Conservation (phyloP, 1,140 invertebrate species). For the Lucilia sericata region DNA sequence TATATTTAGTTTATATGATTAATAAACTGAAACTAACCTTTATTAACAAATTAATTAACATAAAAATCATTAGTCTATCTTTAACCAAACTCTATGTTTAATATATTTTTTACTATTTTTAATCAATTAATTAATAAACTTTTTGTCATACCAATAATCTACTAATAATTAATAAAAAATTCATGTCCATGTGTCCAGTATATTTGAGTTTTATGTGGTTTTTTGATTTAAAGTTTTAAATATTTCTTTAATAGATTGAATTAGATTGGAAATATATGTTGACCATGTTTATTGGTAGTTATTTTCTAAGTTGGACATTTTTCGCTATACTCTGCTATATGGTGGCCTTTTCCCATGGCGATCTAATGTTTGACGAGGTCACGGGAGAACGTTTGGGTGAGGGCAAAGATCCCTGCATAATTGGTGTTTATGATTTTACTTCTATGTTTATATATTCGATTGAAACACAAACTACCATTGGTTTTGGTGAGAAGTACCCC, state of each 20-base stretch:
- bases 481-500: constrained; percentile 80
- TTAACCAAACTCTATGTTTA: neutral
- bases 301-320: constrained; percentile 71
- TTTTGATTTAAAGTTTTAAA: neutral
- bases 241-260: constrained; percentile 67
- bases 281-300: constrained; percentile 69
- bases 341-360: constrained; percentile 70
- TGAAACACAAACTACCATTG: constrained; percentile 77
- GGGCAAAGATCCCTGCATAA: constrained; percentile 67
- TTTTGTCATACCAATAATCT: neutral
- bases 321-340: constrained; percentile 71
- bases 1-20: constrained; percentile 16
- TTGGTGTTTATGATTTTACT: constrained; percentile 70
- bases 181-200: neutral
- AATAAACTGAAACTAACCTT: neutral
- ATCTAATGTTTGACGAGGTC: constrained; percentile 64
- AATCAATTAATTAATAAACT: neutral
- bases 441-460: constrained; percentile 74
- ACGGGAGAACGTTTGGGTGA: constrained; percentile 59
- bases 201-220: neutral
- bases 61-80: neutral
- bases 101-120: neutral
- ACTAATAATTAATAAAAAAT: neutral
- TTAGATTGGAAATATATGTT: constrained; percentile 74
- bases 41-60: neutral